Evolutionary conservation across 1,140 invertebrate species (phyloP).

Genomic region (Rhagoletis pomonella): DNA sequence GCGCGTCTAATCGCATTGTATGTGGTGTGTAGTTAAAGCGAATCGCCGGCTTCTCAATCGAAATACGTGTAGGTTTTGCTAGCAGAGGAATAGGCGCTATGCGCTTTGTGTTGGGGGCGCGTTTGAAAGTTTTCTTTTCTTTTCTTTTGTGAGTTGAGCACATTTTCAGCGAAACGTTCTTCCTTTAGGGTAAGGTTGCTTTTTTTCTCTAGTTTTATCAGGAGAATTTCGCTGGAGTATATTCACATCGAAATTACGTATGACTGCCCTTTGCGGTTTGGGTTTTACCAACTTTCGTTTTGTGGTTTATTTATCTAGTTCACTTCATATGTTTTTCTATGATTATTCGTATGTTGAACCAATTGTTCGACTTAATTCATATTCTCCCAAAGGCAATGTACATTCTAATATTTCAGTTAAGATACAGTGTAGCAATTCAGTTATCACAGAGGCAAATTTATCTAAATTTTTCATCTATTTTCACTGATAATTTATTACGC

Average conservation of each 20-base stretch:
- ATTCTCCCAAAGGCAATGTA: no score
- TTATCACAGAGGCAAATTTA: no score
- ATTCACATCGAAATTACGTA: neutral
- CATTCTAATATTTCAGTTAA: no score
- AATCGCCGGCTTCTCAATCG: slow-evolving; percentile 28
- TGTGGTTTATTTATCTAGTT: neutral
- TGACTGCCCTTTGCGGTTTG: neutral
- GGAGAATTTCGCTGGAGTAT: neutral
- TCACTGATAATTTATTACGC: no score
- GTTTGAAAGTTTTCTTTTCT: neutral
- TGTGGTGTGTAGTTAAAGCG: neutral
- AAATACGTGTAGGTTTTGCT: neutral
- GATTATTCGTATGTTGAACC: neutral
- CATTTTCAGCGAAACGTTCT: neutral
- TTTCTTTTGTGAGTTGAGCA: neutral
- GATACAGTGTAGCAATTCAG: no score
- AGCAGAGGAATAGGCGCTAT: slow-evolving; percentile 19
- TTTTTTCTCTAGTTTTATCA: neutral
- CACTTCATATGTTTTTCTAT: neutral
- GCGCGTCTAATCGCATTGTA: slow-evolving; percentile 31
- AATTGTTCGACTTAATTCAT: no score
- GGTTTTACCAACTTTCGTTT: neutral
- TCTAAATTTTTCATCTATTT: no score
- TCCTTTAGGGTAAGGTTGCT: neutral
- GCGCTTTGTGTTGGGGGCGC: neutral